phyloP scores from a whole-genome alignment of 2,113 vertebrate genomes.

The Chaenocephalus aceratus region DNA sequence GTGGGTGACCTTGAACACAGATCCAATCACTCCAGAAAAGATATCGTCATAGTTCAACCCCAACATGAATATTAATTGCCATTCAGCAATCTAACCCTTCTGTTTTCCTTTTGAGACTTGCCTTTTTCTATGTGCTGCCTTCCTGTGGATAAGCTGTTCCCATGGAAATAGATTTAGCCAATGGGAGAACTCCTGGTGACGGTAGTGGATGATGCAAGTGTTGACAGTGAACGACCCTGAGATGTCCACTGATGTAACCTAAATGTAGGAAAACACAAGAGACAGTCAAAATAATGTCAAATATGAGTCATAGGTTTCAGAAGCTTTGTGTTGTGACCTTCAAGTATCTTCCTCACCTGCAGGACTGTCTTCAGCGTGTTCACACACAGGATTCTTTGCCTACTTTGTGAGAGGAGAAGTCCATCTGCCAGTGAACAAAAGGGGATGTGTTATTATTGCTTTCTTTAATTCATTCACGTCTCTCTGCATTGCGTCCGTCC shows the following conservation, averaged over 20 bases:
- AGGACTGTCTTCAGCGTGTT: conserved; percentile 89
- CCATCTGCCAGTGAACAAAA: conserved; percentile 85
- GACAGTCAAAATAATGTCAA: conserved; percentile 2
- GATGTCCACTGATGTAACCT: conserved; percentile 94
- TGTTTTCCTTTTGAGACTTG: conserved; percentile 45
- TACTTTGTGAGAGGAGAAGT: conserved; percentile 95
- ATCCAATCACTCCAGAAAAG: background rate
- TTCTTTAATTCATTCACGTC: background rate
- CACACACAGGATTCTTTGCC: conserved; percentile 95
- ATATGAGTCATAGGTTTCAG: background rate
- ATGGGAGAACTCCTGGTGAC: conserved; percentile 96
- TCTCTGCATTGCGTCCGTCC: conserved; percentile 14
- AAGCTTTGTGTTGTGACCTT: background rate
- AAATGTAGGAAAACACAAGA: conserved; percentile 46
- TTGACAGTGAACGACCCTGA: conserved; percentile 88
- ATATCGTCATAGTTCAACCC: background rate
- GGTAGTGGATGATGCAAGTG: conserved; percentile 97
- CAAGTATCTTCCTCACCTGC: conserved; percentile 82
- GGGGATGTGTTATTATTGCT: conserved; percentile 12
- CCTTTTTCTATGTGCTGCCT: conserved; percentile 79
- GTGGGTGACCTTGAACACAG: background rate
- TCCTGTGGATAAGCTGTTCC: conserved; percentile 82
- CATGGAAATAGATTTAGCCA: conserved; percentile 92
- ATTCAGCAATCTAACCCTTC: background rate
- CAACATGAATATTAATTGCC: background rate